Evolutionary conservation across 2,797 vertebrate genomes (phyloP).

Genomic region (Hyperoplus immaculatus): DNA sequence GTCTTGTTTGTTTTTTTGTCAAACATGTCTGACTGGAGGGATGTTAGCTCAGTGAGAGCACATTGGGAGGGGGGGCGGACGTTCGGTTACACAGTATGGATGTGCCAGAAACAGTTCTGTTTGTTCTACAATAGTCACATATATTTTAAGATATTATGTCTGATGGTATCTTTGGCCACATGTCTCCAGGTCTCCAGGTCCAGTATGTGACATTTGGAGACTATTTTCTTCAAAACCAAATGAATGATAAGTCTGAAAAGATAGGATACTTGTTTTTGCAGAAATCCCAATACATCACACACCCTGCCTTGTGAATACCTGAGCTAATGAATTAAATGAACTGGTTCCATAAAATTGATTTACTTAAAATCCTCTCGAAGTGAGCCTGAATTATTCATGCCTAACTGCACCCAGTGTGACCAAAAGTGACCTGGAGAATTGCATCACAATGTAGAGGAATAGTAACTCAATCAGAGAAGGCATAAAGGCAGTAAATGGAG

Average conservation of each 20-base stretch:
- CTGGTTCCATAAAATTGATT: neutral
- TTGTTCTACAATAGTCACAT: neutral
- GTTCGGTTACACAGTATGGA: neutral
- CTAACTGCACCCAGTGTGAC: neutral
- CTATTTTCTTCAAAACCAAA: slow-evolving; percentile 3
- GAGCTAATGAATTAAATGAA: neutral
- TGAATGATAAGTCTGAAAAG: neutral
- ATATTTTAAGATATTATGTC: neutral
- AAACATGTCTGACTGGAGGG: slow-evolving; percentile 41
- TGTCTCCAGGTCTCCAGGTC: neutral
- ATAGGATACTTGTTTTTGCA: slow-evolving; percentile 2
- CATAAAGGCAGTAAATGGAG: neutral
- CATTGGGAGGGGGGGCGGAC: no score
- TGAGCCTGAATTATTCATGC: neutral
- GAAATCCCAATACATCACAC: neutral
- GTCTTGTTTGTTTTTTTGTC: slow-evolving; percentile 36
- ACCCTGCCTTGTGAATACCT: neutral
- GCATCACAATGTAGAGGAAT: neutral
- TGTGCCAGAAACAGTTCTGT: neutral
- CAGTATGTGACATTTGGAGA: neutral
- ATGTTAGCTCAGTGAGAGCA: neutral
- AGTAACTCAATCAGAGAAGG: neutral
- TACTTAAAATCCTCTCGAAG: neutral
- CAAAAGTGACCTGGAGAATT: neutral
- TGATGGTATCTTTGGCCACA: neutral